Evolutionary conservation across 2,113 vertebrate species (phyloP).

Genomic region (Ptychochromis oligacanthus): DNA sequence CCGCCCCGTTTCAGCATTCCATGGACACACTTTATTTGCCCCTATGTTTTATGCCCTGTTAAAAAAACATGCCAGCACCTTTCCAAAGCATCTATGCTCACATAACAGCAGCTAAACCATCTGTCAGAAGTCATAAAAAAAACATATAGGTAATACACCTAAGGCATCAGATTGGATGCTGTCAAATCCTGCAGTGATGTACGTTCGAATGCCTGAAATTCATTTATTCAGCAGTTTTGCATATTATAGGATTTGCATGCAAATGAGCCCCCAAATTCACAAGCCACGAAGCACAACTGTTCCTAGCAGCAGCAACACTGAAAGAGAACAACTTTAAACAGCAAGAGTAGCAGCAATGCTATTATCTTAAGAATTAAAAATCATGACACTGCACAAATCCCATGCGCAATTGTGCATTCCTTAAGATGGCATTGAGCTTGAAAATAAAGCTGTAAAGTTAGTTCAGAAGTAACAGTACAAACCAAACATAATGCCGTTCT

Average conservation of each 20-base stretch:
- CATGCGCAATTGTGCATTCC: conserved; percentile 45
- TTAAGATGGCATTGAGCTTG: conserved; percentile 32
- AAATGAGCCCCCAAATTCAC: conserved; percentile 31
- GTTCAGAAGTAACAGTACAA: conserved; percentile 9
- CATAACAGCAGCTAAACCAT: conserved; percentile 17
- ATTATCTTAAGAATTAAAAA: conserved; percentile 58
- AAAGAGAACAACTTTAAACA: conserved; percentile 31
- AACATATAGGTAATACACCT: conserved; percentile 7
- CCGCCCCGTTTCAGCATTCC: not conserved
- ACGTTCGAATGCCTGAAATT: conserved; percentile 43
- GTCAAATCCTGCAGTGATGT: conserved; percentile 23
- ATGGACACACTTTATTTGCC: not conserved
- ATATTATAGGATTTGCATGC: conserved; percentile 58
- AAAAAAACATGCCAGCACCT: conserved; percentile 7
- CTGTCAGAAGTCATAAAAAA: conserved; percentile 38
- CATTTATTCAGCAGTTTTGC: conserved; percentile 55
- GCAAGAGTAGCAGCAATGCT: conserved; percentile 2
- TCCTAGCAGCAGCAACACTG: conserved; percentile 8
- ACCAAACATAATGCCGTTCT: conserved; percentile 36
- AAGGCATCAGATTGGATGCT: conserved; percentile 24
- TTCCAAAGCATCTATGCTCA: conserved; percentile 5
- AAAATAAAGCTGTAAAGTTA: conserved; percentile 48
- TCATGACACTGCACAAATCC: conserved; percentile 53
- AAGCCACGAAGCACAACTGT: conserved; percentile 31
- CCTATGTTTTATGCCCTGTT: not conserved